A percentile compares a stretch with the other conserved stretches of the same genome.
Conservation (phyloP, 2,888 invertebrate species). For the Hartigia nigra region DNA sequence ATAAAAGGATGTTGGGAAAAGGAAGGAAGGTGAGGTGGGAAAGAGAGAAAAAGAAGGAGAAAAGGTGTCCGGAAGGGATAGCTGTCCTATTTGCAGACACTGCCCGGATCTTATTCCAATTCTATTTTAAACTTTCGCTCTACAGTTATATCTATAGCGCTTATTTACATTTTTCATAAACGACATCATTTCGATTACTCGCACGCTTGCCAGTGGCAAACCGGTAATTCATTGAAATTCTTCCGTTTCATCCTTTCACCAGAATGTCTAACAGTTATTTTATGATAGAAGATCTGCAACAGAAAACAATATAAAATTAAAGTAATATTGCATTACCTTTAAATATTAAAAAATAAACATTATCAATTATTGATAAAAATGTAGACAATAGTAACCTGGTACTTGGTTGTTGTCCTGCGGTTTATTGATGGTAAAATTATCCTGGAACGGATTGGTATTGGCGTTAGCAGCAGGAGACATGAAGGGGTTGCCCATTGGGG, state of each 20-base stretch:
- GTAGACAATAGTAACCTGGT: conserved; percentile 50
- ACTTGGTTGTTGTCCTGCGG: conserved; percentile 62
- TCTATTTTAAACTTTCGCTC: conserved; percentile 46
- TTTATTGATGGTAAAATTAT: conserved; percentile 60
- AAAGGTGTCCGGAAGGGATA: conserved; percentile 2
- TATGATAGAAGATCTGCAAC: conserved; percentile 63
- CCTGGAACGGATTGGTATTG: conserved; percentile 63
- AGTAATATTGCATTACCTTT: conserved; percentile 16
- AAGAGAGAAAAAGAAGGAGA: neutral
- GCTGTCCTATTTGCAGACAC: conserved; percentile 27
- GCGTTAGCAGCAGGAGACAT: conserved; percentile 55
- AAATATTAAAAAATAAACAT: conserved; percentile 14
- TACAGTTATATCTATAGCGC: conserved; percentile 52
- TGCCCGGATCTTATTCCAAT: conserved; percentile 33
- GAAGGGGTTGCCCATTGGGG: conserved; percentile 58
- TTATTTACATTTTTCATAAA: conserved; percentile 58
- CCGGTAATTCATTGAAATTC: conserved; percentile 40
- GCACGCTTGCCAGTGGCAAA: conserved; percentile 46
- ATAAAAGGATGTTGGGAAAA: neutral
- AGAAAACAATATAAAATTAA: conserved; percentile 23
- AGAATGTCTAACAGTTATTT: conserved; percentile 49
- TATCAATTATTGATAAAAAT: conserved; percentile 7
- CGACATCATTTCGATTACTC: conserved; percentile 46
- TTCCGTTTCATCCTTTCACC: conserved; percentile 35
- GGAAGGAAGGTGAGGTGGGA: neutral